A percentile compares a stretch with the other conserved stretches of the same genome.
phyloP scores from a whole-genome alignment of 2,888 invertebrate species.

The Geophilus truncorum region DNA sequence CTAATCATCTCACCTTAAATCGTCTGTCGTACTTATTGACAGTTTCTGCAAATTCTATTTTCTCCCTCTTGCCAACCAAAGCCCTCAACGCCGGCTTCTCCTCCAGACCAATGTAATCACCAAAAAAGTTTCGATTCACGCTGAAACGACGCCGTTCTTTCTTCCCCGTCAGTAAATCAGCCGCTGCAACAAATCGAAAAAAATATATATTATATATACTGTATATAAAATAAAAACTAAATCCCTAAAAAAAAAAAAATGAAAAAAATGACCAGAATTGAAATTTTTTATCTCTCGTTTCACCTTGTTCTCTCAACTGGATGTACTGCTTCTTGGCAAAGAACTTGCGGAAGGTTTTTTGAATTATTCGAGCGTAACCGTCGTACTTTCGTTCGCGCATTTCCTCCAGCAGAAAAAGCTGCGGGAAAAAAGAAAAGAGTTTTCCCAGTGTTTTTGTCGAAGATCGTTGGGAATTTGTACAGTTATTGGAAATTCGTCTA shows the following conservation, averaged over 20 bases:
- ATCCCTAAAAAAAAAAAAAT: too few species aligned
- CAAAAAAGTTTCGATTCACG: constrained; percentile 61
- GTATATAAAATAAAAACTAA: too few species aligned
- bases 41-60: constrained; percentile 61
- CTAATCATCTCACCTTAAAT: constrained; percentile 55
- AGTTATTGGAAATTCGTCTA: background rate
- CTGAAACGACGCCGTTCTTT: constrained; percentile 61
- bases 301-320: constrained; percentile 57
- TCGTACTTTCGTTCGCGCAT: constrained; percentile 62
- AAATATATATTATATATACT: too few species aligned
- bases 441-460: background rate
- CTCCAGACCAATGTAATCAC: constrained; percentile 65
- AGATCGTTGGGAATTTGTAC: background rate
- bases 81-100: constrained; percentile 56
- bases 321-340: constrained; percentile 58
- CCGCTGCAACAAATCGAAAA: too few species aligned
- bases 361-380: constrained; percentile 60
- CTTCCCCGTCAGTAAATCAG: constrained; percentile 53
- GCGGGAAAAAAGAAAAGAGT: constrained; percentile 39
- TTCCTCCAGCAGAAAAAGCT: constrained; percentile 64
- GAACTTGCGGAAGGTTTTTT: constrained; percentile 62
- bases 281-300: background rate
- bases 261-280: background rate
- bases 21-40: constrained; percentile 62
- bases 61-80: constrained; percentile 59